These are phyloP conservation scores for Griposia aprilina DNA, from an alignment of 2,888 invertebrate genomes.

Conservation along the genomic window DNA sequence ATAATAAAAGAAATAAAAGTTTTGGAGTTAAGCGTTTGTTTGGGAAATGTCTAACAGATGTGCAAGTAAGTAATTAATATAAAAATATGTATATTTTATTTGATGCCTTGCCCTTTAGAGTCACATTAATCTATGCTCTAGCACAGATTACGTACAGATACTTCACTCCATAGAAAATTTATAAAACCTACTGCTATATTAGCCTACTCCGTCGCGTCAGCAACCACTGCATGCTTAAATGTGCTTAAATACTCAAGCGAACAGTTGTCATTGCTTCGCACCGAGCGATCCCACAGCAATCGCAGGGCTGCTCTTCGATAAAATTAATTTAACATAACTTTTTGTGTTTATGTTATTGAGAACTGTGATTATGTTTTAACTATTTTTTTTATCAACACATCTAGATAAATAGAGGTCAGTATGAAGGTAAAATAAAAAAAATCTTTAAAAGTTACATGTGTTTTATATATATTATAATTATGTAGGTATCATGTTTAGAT, in stretches of 20 bases:
- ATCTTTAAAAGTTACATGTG: slow-evolving; percentile 20
- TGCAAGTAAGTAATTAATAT: slow-evolving; percentile 40
- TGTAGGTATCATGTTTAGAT: slow-evolving; percentile 20
- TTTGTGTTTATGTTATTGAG: slow-evolving; percentile 25
- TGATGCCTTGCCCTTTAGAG: slow-evolving; percentile 30
- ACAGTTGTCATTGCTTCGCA: slow-evolving; percentile 11
- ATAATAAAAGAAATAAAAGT: slow-evolving; percentile 40
- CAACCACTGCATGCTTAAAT: slow-evolving; percentile 4
- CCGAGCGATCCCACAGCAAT: slow-evolving; percentile 24
- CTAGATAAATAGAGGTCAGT: slow-evolving; percentile 23
- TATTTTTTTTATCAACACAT: slow-evolving; percentile 19
- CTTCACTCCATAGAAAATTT: slow-evolving; percentile 25
- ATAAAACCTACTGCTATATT: slow-evolving; percentile 20
- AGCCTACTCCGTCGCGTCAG: slow-evolving; percentile 18
- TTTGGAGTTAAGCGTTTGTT: slow-evolving; percentile 39
- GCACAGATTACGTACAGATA: slow-evolving; percentile 25
- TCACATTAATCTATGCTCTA: slow-evolving; percentile 34
- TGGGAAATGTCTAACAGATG: slow-evolving; percentile 33
- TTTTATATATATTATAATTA: slow-evolving; percentile 18
- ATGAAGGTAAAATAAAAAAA: slow-evolving; percentile 14
- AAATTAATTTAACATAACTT: slow-evolving; percentile 27
- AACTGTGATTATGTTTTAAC: slow-evolving; percentile 18
- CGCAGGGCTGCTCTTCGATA: slow-evolving; percentile 28
- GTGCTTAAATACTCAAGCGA: slow-evolving; percentile 14
- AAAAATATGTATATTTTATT: slow-evolving; percentile 36